Conservation (phyloP, 2,113 vertebrate genomes). For the Halcyon malimbica region DNA sequence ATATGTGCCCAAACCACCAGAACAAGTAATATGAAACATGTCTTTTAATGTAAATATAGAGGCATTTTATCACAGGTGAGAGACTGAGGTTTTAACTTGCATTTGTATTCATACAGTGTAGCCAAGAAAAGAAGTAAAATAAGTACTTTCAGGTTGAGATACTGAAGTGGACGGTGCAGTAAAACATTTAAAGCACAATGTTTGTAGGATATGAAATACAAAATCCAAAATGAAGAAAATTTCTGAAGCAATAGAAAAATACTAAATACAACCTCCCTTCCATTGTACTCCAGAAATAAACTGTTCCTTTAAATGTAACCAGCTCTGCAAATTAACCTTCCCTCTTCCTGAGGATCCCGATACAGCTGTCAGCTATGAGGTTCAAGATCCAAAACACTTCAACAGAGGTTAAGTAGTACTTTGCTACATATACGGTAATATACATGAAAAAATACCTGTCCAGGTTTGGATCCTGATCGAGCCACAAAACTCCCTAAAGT, state of each 20-base stretch:
- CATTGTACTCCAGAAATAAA: neutral
- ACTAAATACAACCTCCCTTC: neutral
- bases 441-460: slow-evolving; percentile 79
- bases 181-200: neutral
- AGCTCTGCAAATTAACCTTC: neutral
- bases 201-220: neutral
- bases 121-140: neutral
- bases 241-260: neutral
- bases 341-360: neutral
- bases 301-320: neutral
- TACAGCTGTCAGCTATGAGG: neutral
- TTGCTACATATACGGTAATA: neutral
- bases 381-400: neutral
- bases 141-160: neutral
- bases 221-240: neutral
- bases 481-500: slow-evolving; percentile 73
- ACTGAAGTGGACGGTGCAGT: neutral
- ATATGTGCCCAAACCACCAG: neutral
- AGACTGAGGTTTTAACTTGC: neutral
- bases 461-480: slow-evolving; percentile 58
- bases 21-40: neutral
- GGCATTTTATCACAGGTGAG: neutral
- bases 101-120: neutral
- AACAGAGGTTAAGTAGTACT: neutral
- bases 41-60: neutral